These are phyloP conservation scores for Dinoponera quadriceps DNA, from an alignment of 1,140 invertebrate genomes.

Conservation along the genomic window DNA sequence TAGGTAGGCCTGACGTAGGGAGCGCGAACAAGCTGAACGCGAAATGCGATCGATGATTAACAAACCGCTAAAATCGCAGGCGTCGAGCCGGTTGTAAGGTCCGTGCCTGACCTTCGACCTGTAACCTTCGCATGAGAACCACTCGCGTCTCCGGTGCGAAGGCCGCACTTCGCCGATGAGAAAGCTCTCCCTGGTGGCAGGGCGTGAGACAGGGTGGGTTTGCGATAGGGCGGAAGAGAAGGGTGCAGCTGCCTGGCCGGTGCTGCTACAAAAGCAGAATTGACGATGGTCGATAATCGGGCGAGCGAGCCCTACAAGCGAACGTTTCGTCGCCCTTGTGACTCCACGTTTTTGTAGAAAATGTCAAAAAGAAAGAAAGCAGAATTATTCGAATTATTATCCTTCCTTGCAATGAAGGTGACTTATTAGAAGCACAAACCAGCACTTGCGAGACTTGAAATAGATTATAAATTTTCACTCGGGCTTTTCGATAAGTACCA, in stretches of 20 bases:
- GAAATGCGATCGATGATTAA: too few species aligned
- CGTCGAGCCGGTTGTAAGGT: too few species aligned
- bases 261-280: slow-evolving; percentile 60
- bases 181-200: slow-evolving; percentile 5
- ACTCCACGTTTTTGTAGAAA: too few species aligned
- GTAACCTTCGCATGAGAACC: slow-evolving; percentile 56
- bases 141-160: slow-evolving; percentile 39
- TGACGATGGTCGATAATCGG: slow-evolving; percentile 70
- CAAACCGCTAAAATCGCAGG: too few species aligned
- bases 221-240: slow-evolving; percentile 23
- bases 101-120: not conserved
- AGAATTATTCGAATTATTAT: not conserved
- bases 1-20: too few species aligned
- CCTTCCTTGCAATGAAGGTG: not conserved
- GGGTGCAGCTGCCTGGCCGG: slow-evolving; percentile 68
- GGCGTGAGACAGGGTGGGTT: not conserved
- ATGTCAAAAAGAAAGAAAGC: not conserved
- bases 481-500: too few species aligned
- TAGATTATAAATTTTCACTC: too few species aligned
- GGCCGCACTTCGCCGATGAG: slow-evolving; percentile 58
- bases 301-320: slow-evolving; percentile 44
- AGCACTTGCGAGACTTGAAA: too few species aligned
- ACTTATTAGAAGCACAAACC: too few species aligned
- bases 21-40: too few species aligned
- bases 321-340: slow-evolving; percentile 42